Conservation (phyloP, 2,888 invertebrate species). For the Arctia plantaginis region DNA sequence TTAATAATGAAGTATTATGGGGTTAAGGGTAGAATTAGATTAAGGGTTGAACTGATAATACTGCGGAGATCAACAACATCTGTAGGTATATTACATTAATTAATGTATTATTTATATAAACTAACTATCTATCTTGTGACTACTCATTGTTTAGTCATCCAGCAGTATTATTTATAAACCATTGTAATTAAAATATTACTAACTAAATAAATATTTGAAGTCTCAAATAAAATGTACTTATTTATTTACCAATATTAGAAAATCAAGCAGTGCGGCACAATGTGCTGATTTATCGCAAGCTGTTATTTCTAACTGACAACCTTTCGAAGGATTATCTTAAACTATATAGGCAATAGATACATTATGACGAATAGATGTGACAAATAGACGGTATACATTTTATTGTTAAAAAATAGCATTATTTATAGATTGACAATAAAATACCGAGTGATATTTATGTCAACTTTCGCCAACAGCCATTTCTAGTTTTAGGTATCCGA, state of each 20-base stretch:
- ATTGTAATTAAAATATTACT: background rate
- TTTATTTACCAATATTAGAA: too few relatives aligned
- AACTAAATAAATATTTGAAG: background rate
- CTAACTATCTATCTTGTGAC: background rate
- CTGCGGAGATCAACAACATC: constrained; percentile 17
- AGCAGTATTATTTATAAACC: background rate
- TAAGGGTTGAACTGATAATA: constrained; percentile 6
- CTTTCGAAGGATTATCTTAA: background rate
- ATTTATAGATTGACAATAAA: too few relatives aligned
- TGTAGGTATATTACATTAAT: background rate
- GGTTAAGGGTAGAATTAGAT: constrained; percentile 41
- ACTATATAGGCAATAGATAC: background rate
- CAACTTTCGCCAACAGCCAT: too few relatives aligned
- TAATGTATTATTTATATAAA: background rate
- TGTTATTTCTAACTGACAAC: background rate
- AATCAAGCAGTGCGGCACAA: background rate
- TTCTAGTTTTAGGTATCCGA: too few relatives aligned
- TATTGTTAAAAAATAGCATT: background rate
- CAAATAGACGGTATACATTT: background rate
- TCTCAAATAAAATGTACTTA: too few relatives aligned
- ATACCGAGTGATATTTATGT: too few relatives aligned
- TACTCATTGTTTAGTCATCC: background rate
- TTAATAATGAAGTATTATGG: constrained; percentile 48
- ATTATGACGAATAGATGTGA: too few relatives aligned
- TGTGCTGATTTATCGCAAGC: background rate